These are phyloP conservation scores for Acanthornis magna DNA, from an alignment of 2,797 vertebrate species.

Conservation along the genomic window DNA sequence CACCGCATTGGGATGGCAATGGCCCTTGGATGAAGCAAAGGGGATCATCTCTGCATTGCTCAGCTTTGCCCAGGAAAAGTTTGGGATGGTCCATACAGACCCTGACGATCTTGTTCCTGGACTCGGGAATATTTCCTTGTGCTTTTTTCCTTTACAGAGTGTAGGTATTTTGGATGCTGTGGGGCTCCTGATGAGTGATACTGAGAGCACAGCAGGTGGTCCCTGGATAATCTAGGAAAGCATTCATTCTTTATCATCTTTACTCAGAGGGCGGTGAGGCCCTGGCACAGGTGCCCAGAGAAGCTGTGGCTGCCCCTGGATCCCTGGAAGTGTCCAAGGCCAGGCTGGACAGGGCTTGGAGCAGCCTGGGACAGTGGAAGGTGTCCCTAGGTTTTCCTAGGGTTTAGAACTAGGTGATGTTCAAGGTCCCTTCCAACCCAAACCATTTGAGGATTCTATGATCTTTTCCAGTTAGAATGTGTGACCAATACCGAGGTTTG, in stretches of 20 bases:
- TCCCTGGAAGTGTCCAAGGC: neutral
- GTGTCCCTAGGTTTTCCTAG: too few species aligned
- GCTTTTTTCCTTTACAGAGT: neutral
- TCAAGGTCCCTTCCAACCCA: neutral
- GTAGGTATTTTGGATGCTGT: neutral
- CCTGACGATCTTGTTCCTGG: rapidly evolving
- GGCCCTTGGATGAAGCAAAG: neutral
- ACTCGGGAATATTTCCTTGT: rapidly evolving
- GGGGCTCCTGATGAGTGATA: neutral
- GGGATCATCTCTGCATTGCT: neutral
- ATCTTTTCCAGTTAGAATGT: neutral
- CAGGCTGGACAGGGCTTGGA: rapidly evolving
- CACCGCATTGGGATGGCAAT: neutral
- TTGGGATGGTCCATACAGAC: rapidly evolving
- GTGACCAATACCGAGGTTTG: neutral
- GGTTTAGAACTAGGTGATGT: neutral
- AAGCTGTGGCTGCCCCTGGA: neutral
- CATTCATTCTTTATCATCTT: neutral
- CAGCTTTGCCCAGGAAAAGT: neutral
- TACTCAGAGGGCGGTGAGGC: rapidly evolving
- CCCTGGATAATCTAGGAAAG: neutral
- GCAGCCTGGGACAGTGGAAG: neutral
- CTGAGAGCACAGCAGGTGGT: neutral
- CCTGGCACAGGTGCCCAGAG: neutral
- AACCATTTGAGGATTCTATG: neutral